Evolutionary conservation across 64 coral and sea anemone species (phyloP), one percentile per base, ranked within the genome.

Genomic region (Orbicella faveolata): DNA sequence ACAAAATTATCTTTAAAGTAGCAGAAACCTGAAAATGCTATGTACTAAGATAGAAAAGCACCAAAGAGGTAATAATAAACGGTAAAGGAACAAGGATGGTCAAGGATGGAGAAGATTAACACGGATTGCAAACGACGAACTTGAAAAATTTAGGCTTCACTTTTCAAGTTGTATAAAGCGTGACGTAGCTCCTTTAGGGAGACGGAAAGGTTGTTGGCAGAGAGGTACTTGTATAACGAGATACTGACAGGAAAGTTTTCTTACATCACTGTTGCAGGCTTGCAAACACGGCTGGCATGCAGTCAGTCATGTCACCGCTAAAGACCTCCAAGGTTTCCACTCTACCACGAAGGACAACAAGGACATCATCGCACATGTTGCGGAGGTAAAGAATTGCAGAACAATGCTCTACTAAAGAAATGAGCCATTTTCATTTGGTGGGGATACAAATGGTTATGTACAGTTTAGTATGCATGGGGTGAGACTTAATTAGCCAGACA

Each of bases 271-370:
- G 48, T 39, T 84, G 12, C 30, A 96, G 94, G 80, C 75, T 93
- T 34, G 83, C 78, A 12, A 93, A 75, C 85, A 79, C 94, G 21
- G 80, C 81, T 62, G 79, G 90, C 53, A 92, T 95, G 89, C 77
- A 92, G 30, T 93, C 96, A 61, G 93, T 95, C 26, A 98, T 98
- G 90, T 98, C 96, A 9, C 96, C 96, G 51, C 91, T 98, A 9
- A 98, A 98, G 57, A 98, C 93, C 13, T 98, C 96, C 23, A 98
- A 95, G 89, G 96, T 98, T 14, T 87, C 93, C 23, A 83, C 96
- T 26, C 74, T 95, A 55, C 93, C 96, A 25, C 87, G 96, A 59
- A 74, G 96, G 65, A 95, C 93, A 64, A 93, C 96, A 65, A 94
- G 96, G 83, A 98, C 91, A 34, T 95, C 96, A 51, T 84, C 84